phyloP scores from a whole-genome alignment of 2,797 vertebrate species.

The Micropoecilia bifurca region DNA sequence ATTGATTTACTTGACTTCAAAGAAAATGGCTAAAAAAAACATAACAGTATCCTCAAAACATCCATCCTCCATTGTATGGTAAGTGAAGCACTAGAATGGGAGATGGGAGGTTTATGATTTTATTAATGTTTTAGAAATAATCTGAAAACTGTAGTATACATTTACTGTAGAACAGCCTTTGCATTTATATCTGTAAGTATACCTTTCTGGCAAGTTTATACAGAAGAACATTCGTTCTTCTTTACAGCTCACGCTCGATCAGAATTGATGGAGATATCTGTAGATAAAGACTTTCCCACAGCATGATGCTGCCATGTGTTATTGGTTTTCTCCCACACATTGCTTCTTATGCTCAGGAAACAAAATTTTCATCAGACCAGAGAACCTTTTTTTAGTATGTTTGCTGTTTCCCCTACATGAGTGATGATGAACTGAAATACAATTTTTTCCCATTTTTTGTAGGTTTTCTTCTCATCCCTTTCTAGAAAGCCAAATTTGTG shows the following conservation, averaged over 20 bases:
- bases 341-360: background rate
- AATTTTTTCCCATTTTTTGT: background rate
- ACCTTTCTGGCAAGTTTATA: background rate
- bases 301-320: background rate
- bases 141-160: background rate
- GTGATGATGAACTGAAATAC: background rate
- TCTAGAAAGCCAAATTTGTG: background rate
- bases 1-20: slow-evolving; percentile 55
- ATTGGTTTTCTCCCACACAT: background rate
- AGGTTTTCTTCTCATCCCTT: background rate
- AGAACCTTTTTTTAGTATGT: background rate
- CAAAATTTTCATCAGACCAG: background rate
- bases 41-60: slow-evolving; percentile 7
- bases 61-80: slow-evolving; percentile 16
- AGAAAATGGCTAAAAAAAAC: slow-evolving; percentile 32
- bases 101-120: background rate
- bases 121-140: background rate
- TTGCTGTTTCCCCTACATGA: background rate
- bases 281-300: background rate
- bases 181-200: background rate
- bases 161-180: background rate
- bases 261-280: background rate
- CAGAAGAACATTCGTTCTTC: background rate
- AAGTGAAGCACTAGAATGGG: slow-evolving; percentile 25
- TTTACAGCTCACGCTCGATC: background rate